Evolutionary conservation across 2,888 invertebrate species (phyloP).

Genomic region (Eupithecia tripunctaria): DNA sequence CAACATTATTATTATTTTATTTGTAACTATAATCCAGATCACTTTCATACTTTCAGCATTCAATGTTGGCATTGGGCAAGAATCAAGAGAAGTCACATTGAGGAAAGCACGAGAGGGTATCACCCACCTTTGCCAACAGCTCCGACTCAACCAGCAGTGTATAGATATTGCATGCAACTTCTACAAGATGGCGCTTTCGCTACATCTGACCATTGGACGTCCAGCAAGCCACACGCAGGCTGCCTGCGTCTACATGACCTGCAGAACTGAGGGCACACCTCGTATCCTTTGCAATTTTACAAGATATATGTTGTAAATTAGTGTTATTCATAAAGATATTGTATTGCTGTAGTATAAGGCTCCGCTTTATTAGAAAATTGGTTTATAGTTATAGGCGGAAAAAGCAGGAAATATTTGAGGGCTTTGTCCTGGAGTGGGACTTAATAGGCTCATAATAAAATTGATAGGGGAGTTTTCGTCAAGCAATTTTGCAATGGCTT

Average conservation of each 20-base stretch:
- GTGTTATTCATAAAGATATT: not conserved
- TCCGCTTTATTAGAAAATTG: not conserved
- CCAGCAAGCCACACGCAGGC: slow-evolving; percentile 96
- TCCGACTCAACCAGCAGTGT: slow-evolving; percentile 95
- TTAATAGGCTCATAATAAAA: not conserved
- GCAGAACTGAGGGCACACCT: slow-evolving; percentile 96
- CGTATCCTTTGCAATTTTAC: slow-evolving; percentile 88
- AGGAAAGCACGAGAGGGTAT: slow-evolving; percentile 95
- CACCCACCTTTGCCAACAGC: slow-evolving; percentile 92
- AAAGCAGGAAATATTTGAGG: not conserved
- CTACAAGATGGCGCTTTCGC: slow-evolving; percentile 94
- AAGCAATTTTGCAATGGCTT: not conserved
- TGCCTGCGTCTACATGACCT: slow-evolving; percentile 98
- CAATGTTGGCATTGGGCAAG: slow-evolving; percentile 91
- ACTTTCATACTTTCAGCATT: slow-evolving; percentile 81
- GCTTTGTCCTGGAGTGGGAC: not conserved
- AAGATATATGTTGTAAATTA: not conserved
- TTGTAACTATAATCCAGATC: not conserved
- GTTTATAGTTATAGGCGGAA: not conserved
- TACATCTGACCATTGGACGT: slow-evolving; percentile 95
- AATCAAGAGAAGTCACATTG: slow-evolving; percentile 96
- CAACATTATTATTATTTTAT: no score
- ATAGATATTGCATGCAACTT: slow-evolving; percentile 97
- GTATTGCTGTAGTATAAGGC: not conserved
- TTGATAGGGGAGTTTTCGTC: not conserved